A percentile compares a stretch with the other conserved stretches of the same genome.
phyloP scores from a whole-genome alignment of 2,797 vertebrate species.

The Allobates femoralis region DNA sequence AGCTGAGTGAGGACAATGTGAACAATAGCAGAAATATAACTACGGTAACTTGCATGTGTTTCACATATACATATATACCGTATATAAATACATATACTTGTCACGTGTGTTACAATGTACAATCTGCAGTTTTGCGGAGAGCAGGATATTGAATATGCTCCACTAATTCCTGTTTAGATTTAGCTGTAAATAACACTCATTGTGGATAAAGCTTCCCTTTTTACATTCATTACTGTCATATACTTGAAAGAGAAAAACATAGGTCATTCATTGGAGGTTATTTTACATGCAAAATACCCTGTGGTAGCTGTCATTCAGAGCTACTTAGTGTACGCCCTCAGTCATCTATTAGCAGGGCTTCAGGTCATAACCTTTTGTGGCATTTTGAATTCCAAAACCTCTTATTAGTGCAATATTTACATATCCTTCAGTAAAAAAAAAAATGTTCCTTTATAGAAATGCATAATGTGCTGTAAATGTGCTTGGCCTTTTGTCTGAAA shows the following conservation, averaged over 20 bases:
- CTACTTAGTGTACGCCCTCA: conserved; percentile 74
- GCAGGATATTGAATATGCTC: conserved; percentile 53
- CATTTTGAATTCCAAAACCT: conserved; percentile 91
- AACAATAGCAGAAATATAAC: neutral
- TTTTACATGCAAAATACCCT: conserved; percentile 90
- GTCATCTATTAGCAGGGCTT: conserved; percentile 87
- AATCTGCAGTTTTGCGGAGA: conserved; percentile 35
- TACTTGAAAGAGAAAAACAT: conserved; percentile 84
- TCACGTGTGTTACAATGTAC: neutral
- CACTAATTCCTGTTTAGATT: conserved; percentile 76
- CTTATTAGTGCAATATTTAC: conserved; percentile 94
- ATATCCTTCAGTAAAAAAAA: conserved; percentile 86
- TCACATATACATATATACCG: neutral
- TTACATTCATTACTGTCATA: conserved; percentile 92
- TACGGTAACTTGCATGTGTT: neutral
- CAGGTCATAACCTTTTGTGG: conserved; percentile 90
- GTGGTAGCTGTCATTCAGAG: conserved; percentile 88
- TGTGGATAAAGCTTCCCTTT: conserved; percentile 82
- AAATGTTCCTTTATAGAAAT: conserved; percentile 81
- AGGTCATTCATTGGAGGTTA: conserved; percentile 91
- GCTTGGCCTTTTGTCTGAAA: conserved; percentile 91
- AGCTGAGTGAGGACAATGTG: neutral
- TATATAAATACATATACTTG: neutral
- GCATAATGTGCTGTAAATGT: conserved; percentile 88
- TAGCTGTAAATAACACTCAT: conserved; percentile 88